Evolutionary conservation across 2,113 vertebrate genomes (phyloP), one percentile per base, ranked within the genome.

Genomic region (Pimephales promelas): DNA sequence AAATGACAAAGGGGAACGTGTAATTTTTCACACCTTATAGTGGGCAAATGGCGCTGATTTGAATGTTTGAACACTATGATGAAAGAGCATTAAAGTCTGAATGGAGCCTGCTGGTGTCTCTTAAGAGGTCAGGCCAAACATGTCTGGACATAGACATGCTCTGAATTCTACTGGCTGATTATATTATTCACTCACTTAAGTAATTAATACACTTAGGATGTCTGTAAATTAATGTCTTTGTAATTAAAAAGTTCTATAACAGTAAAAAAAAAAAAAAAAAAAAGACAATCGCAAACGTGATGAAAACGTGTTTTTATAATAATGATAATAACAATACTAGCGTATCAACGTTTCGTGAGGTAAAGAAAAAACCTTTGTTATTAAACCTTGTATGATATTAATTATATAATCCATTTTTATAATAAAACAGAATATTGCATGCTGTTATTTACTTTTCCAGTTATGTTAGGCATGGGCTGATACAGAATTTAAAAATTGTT

Each of bases 1-100:
- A 66, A 87, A 86, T 71, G 91, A 92, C 90, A 92, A 89, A 92
- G 90, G 86, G 66, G 18, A 82, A 89, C 88, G 93, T 91, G 92
- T 89, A 86, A 79, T 79, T 36, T 90, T 93, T 95, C 92, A 93
- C 93, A 94, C 93, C 91, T 93, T 88, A 20, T 74, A 88, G 72
- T 62, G 78, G 90, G 89, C 94, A 95, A 94, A 95, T 93, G 93
- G 93, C 22, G 70, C 88, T 91, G 72, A 22, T 90, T 91, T 86
- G 85, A 87, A 82, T 64, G 78, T 81, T 86, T 84, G 75, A 82
- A 62, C 85, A 73, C 70, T 47, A 22, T 84, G 36, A 73, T 89
- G 87, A 87, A 54, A 81, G 70, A 85, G 75, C 72, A 87, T 80
- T 49, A 85, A 88, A 83, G 62, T 77, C 87, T 86, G 56, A 80